Evolutionary conservation across 1,140 invertebrate genomes (phyloP).

Genomic region (Pseudomyrmex cubaensis): DNA sequence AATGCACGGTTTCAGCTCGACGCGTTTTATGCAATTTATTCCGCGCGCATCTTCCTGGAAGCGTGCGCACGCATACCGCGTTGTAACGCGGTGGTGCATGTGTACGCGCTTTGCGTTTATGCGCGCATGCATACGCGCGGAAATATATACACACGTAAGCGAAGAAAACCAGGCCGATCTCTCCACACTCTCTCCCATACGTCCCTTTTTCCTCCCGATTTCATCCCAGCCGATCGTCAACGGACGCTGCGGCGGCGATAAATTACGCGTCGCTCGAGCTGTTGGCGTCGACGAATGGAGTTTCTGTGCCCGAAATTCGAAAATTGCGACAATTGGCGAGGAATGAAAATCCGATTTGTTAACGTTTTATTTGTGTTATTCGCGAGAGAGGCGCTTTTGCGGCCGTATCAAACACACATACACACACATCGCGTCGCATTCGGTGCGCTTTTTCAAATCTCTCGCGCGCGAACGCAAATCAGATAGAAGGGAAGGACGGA

Average conservation of each 20-base stretch:
- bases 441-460: too few relatives aligned
- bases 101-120: neutral
- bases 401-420: neutral
- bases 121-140: neutral
- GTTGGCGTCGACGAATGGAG: slow-evolving; percentile 19
- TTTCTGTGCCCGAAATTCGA: slow-evolving; percentile 22
- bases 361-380: slow-evolving; percentile 32
- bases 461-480: neutral
- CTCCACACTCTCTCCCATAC: too few relatives aligned
- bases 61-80: slow-evolving; percentile 16
- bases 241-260: slow-evolving; percentile 4
- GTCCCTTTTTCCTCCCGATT: too few relatives aligned
- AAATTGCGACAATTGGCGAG: slow-evolving; percentile 44
- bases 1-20: slow-evolving; percentile 10
- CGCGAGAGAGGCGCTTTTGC: neutral
- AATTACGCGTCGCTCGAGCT: slow-evolving; percentile 53
- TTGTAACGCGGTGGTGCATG: slow-evolving; percentile 9
- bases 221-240: slow-evolving; percentile 25
- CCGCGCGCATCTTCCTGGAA: slow-evolving; percentile 14
- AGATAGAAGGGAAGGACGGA: neutral
- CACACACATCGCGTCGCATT: too few relatives aligned
- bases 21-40: slow-evolving; percentile 45
- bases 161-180: slow-evolving; percentile 33
- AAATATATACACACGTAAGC: slow-evolving; percentile 6
- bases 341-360: slow-evolving; percentile 28